Percentiles rank a stretch among this genome's conserved stretches.
These are phyloP conservation scores for Aromia moschata DNA, from an alignment of 2,888 invertebrate genomes.

Conservation along the genomic window DNA sequence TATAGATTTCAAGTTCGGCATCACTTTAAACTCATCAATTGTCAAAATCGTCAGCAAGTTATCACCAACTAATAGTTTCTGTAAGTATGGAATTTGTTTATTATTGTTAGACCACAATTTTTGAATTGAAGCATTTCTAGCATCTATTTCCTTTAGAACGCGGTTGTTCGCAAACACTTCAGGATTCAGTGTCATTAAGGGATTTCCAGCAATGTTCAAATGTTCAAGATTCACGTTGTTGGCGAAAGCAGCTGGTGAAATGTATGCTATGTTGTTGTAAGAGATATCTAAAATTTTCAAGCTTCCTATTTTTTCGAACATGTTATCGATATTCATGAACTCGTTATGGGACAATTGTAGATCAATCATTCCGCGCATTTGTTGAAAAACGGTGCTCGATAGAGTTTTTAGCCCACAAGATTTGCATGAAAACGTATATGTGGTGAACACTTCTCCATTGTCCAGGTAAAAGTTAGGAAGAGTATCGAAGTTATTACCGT, in stretches of 20 bases:
- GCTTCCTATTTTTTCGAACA: slow-evolving; percentile 67
- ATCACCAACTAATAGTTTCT: slow-evolving; percentile 66
- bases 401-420: slow-evolving; percentile 73
- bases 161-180: slow-evolving; percentile 73
- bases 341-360: slow-evolving; percentile 74
- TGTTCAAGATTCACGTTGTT: slow-evolving; percentile 73
- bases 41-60: slow-evolving; percentile 70
- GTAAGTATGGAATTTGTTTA: slow-evolving; percentile 53
- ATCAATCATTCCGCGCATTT: slow-evolving; percentile 71
- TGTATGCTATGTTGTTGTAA: slow-evolving; percentile 71
- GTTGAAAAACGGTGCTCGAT: slow-evolving; percentile 73
- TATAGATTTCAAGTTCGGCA: slow-evolving; percentile 68
- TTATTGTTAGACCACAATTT: slow-evolving; percentile 68
- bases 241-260: slow-evolving; percentile 72
- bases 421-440: slow-evolving; percentile 72
- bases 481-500: slow-evolving; percentile 74
- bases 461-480: slow-evolving; percentile 70
- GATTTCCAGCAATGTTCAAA: slow-evolving; percentile 78
- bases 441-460: slow-evolving; percentile 35
- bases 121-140: slow-evolving; percentile 75
- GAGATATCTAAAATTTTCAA: slow-evolving; percentile 77
- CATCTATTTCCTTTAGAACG: slow-evolving; percentile 73
- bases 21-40: slow-evolving; percentile 68
- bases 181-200: slow-evolving; percentile 71
- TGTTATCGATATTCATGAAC: slow-evolving; percentile 66